Base-by-base conservation (phyloP, 2,888 invertebrate species). In the Reticulitermes lucifugus region DNA sequence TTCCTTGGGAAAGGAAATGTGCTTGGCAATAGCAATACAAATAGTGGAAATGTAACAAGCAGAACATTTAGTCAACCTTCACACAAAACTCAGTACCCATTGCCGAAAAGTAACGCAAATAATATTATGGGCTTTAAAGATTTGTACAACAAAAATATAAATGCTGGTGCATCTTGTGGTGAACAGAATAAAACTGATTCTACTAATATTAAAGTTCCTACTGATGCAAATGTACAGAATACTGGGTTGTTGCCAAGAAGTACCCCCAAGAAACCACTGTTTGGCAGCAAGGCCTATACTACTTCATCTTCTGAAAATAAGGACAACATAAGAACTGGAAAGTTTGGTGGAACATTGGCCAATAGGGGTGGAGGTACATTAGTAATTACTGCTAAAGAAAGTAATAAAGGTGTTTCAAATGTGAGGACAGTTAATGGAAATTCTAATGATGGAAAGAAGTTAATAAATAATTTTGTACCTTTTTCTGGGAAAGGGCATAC, bases 121-220 rank as follows among this genome's bases (percentile, higher is more conserved):
- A 86, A 83, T 75, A 79, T 83, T 55, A 46, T 65, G 43, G 88
- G 87, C 75, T 84, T 89, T 22, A 88, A 87, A 65, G 90, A 90
- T 86, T 86, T 90, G 5, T 89, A 89, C 9, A 89, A 88, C 35
- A 85, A 79, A 65, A 88, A 88, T 5, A 90, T 89, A 86, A 89
- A 89, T 60, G 89, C 89, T 80, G 88, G 89, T 85, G 89, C 89
- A 21, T 90, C 46, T 51, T 18, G n/a, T 51, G 79, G 55, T 14
- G 12, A 9, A 70, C 60, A 35, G 29, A 25, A 51, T 14, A 55
- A 5, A 18, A 55, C 12, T 55, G 55, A 55, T 21, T 55, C 18
- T 83, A 51, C 21, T 77, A 55, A 1, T 25, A 25, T 0, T 25
- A 25, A 25, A 25, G 25, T 25, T 25, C 25, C 18, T 83, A 51